Evolutionary conservation across 1,140 invertebrate species (phyloP), one percentile per base, ranked within the genome.

Genomic region (Diachasma alloeum): DNA sequence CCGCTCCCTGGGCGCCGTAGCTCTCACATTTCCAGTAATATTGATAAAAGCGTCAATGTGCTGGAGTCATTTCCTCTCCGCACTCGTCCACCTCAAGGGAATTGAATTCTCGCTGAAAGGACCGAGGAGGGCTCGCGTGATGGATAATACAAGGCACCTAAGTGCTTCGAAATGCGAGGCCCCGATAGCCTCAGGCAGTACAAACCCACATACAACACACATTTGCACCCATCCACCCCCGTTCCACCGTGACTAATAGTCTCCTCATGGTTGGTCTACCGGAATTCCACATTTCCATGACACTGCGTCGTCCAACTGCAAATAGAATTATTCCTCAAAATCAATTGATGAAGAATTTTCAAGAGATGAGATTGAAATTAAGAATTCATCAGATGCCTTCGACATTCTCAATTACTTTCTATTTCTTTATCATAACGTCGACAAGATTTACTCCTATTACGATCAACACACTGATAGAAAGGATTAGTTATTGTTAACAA

Each of bases 141-240:
- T 68, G 66, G 66, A 68, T 68, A 68, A 68, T 68, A 68, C 66
- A 19, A 31, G 66, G 9, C 31, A 66, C 36, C 66, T 68, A 68
- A 68, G 66, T 68, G 66, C 66, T 68, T 66, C 11, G 66, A n/a
- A 68, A 39, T 68, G 66, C 31, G 66, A 68, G 15, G 36, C n/a
- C 36, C 66, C 17, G 24, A 66, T 68, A 26, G 66, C 66, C 31
- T 39, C 66, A 9, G 15, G 66, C 31, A 68, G 31, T 39, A 39
- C 31, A 36, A 68, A 36, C 66, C 66, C 66, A 36, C 66, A 36
- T 13, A 11, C 66, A 68, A 39, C 66, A 68, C 59, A 24, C 31
- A 36, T 39, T 68, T 68, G 31, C 66, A 19, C 36, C 36, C n/a
- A 36, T 39, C 31, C 36, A 15, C 59, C 31, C n/a, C 36, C n/a